Conservation (phyloP, 2,113 vertebrate species). For the Indicator indicator region DNA sequence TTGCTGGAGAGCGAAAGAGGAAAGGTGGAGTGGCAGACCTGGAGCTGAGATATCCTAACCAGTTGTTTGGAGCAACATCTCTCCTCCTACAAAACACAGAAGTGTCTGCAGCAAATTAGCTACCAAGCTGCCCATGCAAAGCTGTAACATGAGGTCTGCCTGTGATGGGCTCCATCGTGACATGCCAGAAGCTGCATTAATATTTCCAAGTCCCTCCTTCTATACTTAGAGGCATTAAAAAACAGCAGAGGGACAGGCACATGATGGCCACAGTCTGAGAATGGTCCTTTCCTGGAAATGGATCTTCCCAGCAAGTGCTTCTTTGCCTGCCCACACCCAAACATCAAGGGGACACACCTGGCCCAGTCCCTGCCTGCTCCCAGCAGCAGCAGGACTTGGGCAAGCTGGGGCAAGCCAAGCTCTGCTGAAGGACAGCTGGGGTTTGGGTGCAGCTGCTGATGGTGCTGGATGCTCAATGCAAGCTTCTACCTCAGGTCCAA, state of each 20-base stretch:
- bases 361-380: not conserved
- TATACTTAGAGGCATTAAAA: not conserved
- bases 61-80: not conserved
- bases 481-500: not conserved
- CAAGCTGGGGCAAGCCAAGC: not conserved
- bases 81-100: not conserved
- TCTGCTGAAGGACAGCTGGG: not conserved
- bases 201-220: not conserved
- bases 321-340: not conserved
- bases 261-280: not conserved
- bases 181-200: not conserved
- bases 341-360: fast-evolving
- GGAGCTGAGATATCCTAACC: not conserved
- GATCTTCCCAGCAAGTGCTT: not conserved
- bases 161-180: fast-evolving
- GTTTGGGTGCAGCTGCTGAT: not conserved
- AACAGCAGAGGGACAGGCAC: not conserved
- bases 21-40: not conserved
- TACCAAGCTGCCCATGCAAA: fast-evolving
- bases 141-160: not conserved
- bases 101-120: not conserved
- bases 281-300: not conserved
- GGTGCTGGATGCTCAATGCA: not conserved
- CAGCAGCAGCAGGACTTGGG: not conserved
- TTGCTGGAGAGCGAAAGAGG: not conserved